Evolutionary conservation across 64 coral and sea anemone genomes (phyloP), one percentile per base, ranked within the genome.

Genomic region (Hydrozoanthus tunicans): DNA sequence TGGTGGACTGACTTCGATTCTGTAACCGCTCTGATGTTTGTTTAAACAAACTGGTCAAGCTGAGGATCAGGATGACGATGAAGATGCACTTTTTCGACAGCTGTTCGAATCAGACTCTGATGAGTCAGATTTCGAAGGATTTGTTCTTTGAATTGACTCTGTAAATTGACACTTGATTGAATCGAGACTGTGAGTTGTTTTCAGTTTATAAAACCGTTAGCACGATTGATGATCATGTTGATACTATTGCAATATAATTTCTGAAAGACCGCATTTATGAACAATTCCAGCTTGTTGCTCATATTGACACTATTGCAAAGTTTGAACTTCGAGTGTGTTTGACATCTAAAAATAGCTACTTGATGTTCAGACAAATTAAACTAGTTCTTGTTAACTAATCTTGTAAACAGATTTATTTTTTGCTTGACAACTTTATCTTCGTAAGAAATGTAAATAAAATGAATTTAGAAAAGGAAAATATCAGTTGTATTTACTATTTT

Each of bases 1-100:
- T 54, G 89, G 93, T 23, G 89, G 93, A 20, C 60, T 79, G 11
- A 94, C 79, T 53, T 69, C 86, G 0, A 64, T 85, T 52, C 53
- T 91, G 6, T 89, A 94, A 64, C 81, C 93, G 5, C 73, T 91
- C 3, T 20, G 89, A 91, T 83, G 73, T 75, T n/a, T 91, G 24
- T 32, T 75, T 94, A 5, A 94, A 94, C 89, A 94, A 85, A 74
- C 93, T 53, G 70, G 12, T 54, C 11, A 78, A 27, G 71, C 85
- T 58, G 11, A 70, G 20, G 57, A 78, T 65, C 51, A 57, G 62
- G 62, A 64, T 1, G 62, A 64, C 13, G 2, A 2, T 53, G 77
- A 91, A 7, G 89, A 91, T 77, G 75, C 59, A n/a, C 53, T 69
- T 17, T 13, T 79, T n/a, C 62, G 68, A 53, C 77, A 80, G 32